Evolutionary conservation across 2,113 vertebrate species (phyloP).

Genomic region (Willisornis vidua): DNA sequence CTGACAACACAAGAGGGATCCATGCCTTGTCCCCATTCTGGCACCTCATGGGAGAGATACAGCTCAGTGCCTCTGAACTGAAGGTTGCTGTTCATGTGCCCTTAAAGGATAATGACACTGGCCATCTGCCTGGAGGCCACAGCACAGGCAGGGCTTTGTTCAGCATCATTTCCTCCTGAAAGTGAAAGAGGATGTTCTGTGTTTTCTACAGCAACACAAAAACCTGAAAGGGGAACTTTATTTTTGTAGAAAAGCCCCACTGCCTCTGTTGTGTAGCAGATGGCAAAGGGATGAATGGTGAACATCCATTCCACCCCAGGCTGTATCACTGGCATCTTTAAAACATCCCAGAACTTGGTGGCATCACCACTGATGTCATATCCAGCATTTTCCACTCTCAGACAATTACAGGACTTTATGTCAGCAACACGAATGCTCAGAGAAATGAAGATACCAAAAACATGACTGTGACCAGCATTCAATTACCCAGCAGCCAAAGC

Average conservation of each 20-base stretch:
- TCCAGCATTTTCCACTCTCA: background rate
- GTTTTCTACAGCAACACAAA: background rate
- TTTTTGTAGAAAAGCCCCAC: background rate
- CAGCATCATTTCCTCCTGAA: background rate
- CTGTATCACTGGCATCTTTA: background rate
- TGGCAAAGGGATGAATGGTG: background rate
- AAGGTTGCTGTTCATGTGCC: background rate
- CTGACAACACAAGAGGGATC: accelerated
- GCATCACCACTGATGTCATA: background rate
- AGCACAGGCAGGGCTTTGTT: background rate
- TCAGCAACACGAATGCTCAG: background rate
- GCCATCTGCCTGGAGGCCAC: background rate
- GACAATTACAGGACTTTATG: background rate
- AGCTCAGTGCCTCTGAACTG: background rate
- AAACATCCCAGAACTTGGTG: background rate
- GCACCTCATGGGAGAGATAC: background rate
- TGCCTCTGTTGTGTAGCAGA: background rate
- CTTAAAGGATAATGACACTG: background rate
- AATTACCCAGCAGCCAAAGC: background rate
- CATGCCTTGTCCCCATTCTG: background rate
- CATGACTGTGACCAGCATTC: background rate
- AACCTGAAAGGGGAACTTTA: background rate
- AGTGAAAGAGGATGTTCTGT: constrained; percentile 29
- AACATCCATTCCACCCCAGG: background rate
- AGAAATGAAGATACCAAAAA: background rate